Evolutionary conservation across 2,888 invertebrate genomes (phyloP).

Genomic region (Caenorhabditis uteleia): DNA sequence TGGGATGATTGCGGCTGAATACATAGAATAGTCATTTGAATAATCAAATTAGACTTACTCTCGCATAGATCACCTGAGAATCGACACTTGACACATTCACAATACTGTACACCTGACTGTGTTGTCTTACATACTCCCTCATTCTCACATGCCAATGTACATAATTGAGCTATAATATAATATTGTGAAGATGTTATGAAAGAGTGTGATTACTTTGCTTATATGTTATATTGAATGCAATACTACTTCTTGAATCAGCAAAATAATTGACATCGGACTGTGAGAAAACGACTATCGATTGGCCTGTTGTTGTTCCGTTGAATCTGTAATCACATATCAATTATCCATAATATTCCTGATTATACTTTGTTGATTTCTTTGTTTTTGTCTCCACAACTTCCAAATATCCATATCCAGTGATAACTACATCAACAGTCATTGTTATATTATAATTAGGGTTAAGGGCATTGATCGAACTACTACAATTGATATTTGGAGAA

Average conservation of each 20-base stretch:
- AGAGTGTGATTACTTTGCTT: not conserved
- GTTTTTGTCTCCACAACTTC: not conserved
- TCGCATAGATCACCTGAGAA: constrained; percentile 12
- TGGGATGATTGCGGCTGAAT: constrained; percentile 1
- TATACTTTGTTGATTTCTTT: not conserved
- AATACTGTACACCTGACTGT: constrained; percentile 18
- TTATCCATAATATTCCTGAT: too few relatives aligned
- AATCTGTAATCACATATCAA: too few relatives aligned
- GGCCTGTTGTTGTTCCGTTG: too few relatives aligned
- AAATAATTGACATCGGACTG: not conserved
- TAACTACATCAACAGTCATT: not conserved
- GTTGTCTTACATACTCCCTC: constrained; percentile 19
- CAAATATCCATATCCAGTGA: not conserved
- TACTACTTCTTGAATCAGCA: not conserved
- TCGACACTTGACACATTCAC: constrained; percentile 17
- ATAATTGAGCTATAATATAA: constrained; percentile 3
- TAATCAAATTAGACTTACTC: not conserved
- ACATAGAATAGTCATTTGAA: not conserved
- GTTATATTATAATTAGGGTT: not conserved
- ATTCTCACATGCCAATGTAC: constrained; percentile 8
- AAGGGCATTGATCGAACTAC: not conserved
- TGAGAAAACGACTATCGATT: too few relatives aligned
- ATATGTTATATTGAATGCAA: constrained; percentile 1
- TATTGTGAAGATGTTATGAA: not conserved
- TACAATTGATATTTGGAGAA: not conserved